These are phyloP conservation scores for Phortica magna DNA, from an alignment of 2,888 invertebrate species.

Conservation along the genomic window DNA sequence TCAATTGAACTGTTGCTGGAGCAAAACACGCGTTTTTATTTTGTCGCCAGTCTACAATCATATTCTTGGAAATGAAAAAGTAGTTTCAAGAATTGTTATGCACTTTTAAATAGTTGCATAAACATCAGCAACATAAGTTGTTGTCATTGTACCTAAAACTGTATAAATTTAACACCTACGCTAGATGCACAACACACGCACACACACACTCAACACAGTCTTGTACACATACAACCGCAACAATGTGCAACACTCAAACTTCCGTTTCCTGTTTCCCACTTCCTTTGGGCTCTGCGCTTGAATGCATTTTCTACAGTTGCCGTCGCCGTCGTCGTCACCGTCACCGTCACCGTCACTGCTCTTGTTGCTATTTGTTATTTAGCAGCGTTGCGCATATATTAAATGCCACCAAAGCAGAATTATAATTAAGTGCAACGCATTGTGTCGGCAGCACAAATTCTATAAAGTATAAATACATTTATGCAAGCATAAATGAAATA, in stretches of 20 bases:
- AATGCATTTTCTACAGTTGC: not conserved
- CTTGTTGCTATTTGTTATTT: slow-evolving; percentile 60
- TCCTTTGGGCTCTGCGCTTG: slow-evolving; percentile 21
- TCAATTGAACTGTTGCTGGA: not conserved
- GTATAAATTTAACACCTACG: slow-evolving; percentile 70
- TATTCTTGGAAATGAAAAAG: not conserved
- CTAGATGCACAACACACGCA: slow-evolving; percentile 54
- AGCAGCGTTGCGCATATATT: slow-evolving; percentile 62
- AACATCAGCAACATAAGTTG: slow-evolving; percentile 31
- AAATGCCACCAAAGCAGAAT: slow-evolving; percentile 53
- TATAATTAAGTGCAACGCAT: slow-evolving; percentile 57
- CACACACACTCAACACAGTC: slow-evolving; percentile 44
- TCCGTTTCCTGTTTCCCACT: slow-evolving; percentile 67
- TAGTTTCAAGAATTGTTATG: too few species aligned
- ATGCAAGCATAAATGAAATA: not conserved
- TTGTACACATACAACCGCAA: slow-evolving; percentile 36
- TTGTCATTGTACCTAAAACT: slow-evolving; percentile 65
- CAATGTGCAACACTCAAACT: slow-evolving; percentile 70
- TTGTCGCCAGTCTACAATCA: not conserved
- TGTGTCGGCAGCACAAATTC: not conserved
- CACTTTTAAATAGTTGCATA: slow-evolving; percentile 53
- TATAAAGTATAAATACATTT: not conserved
- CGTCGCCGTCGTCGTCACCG: slow-evolving; percentile 44
- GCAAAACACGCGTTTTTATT: not conserved
- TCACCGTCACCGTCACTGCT: slow-evolving; percentile 40